Evolutionary conservation across 1,140 invertebrate genomes (phyloP), one percentile per base, ranked within the genome.

Genomic region (Drosophila auraria): DNA sequence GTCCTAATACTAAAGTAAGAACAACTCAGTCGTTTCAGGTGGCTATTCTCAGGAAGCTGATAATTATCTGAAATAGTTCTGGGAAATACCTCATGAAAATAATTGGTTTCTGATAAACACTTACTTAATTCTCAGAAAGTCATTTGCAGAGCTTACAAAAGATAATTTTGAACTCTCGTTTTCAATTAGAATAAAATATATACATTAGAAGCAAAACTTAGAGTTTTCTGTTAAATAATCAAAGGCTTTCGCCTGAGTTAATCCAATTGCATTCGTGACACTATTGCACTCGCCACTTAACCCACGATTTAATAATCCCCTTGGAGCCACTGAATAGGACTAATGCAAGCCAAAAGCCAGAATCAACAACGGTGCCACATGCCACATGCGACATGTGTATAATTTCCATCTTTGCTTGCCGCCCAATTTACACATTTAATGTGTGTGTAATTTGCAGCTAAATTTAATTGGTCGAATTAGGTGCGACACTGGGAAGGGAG

Each of bases 401-500:
- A 68, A 70, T 47, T 70, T 68, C 40, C 27, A 47, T 68, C 54
- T 47, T 23, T 47, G 49, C 27, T 40, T 40, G 23, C 50, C 68
- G 40, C 68, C 63, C 63, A 71, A 71, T 68, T 68, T 56, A 33
- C 68, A 71, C 50, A 68, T 56, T 56, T 71, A 71, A 71, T 45
- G 68, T 40, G 64, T 42, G 61, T 68, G 63, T 66, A 68, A 71
- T 56, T 71, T 68, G 62, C 68, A 68, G 68, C 68, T 71, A 68
- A 38, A 68, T 68, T 71, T 71, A 71, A 71, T 71, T 71, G 68
- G 68, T 50, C 50, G 56, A 68, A 71, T 71, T 71, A 69, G 68
- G 68, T 69, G 63, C 50, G 40, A 71, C 40, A 56, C 33, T 51
- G 57, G 20, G 33, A 33, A 20, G 23, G 4, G 23, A 36, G 60